A percentile compares a stretch with the other conserved stretches of the same genome.
These are phyloP conservation scores for Rhineura floridana DNA, from an alignment of 2,113 vertebrate genomes.

Conservation along the genomic window DNA sequence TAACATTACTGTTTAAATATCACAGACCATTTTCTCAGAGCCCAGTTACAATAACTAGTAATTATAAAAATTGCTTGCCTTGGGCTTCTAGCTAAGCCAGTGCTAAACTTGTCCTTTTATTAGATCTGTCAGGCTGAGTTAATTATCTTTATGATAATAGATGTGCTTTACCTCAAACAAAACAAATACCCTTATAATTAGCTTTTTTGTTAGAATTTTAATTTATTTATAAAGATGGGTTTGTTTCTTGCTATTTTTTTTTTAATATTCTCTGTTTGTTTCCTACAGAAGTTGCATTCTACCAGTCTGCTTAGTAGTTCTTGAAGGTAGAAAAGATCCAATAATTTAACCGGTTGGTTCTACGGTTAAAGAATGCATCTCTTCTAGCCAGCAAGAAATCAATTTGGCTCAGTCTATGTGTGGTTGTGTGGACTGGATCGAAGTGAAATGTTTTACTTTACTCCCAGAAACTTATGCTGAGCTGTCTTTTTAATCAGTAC, in stretches of 20 bases:
- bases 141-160: conserved; percentile 91
- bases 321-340: conserved; percentile 32
- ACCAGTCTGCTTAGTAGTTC: conserved; percentile 40
- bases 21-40: conserved; percentile 84
- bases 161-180: conserved; percentile 88
- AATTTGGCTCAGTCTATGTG: neutral
- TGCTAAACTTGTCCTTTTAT: conserved; percentile 87
- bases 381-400: conserved; percentile 21
- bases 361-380: conserved; percentile 1
- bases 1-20: conserved; percentile 86
- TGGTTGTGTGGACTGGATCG: neutral
- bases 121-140: conserved; percentile 88
- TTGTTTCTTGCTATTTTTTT: conserved; percentile 73
- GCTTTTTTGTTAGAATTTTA: conserved; percentile 85
- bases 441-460: conserved; percentile 43
- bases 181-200: conserved; percentile 88
- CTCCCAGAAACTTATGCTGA: conserved; percentile 41
- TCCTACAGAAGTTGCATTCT: conserved; percentile 48
- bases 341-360: conserved; percentile 29
- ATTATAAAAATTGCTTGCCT: conserved; percentile 90
- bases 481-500: conserved; percentile 50
- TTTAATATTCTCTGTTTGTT: conserved; percentile 11
- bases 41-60: conserved; percentile 89
- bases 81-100: conserved; percentile 83
- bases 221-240: conserved; percentile 85